Base-by-base conservation (phyloP, 2,888 invertebrate species). In the Alentia gelatinosa region DNA sequence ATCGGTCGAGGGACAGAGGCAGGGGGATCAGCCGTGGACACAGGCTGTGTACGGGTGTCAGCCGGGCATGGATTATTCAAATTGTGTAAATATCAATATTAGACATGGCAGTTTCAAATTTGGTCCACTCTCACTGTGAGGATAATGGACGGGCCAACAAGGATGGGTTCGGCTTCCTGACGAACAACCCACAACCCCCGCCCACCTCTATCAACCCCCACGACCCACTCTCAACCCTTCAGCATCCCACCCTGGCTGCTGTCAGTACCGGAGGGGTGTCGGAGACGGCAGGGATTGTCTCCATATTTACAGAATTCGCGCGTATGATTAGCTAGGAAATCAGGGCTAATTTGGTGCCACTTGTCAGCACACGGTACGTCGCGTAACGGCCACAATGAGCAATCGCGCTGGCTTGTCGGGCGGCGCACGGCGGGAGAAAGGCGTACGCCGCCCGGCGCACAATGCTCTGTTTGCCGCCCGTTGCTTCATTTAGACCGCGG, bases 21-120 rank as follows among this genome's bases (percentile, higher is more conserved):
- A n/a, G 19, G 5, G 56, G 56, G 5, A 56, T 12, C 9, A n/a
- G n/a, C 23, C 1, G 56, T 56, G 56, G 56, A 1, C 4, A 3
- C 12, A 33, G 74, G 74, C 47, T 19, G 33, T 33, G 74, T 26
- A 9, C 7, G 68, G 23, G 75, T 75, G 75, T 75, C 79, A 39
- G 79, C 15, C 35, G 15, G 79, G 39, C 79, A 79, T 79, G 79
- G 79, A 79, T 79, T 79, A 79, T 79, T 79, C 79, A 79, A 79
- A 79, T 79, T 37, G 79, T 37, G 79, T 35, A 79, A 79, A 79
- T 79, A 79, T 79, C 79, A 79, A 79, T 79, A 79, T 79, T 79
- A 79, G 79, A 79, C 79, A 79, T 79, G 79, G 79, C 39, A 35
- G 79, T 79, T 79, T 79, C 79, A 79, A 79, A 37, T 79, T 79